Evolutionary conservation across 2,888 invertebrate genomes (phyloP), one percentile per base, ranked within the genome.

Genomic region (Celastrina argiolus): DNA sequence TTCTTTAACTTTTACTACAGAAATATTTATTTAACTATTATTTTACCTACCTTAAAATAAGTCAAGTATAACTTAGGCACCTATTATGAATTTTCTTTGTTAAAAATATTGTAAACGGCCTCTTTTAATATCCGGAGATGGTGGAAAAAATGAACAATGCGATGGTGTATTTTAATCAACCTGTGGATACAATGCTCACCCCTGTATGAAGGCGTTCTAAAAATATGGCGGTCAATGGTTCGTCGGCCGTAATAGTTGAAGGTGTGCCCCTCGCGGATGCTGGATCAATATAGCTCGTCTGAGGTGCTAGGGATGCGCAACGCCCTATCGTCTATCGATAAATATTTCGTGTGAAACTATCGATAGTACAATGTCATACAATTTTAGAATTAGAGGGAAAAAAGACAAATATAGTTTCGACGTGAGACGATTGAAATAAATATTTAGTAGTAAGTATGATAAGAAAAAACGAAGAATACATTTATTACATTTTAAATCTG

Each of bases 281-380:
- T 84, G 85, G 88, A 87, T 88, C 88, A 83, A 88, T 88, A 87
- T 76, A 74, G 78, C 73, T 73, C 83, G 88, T 88, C 88, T 87
- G 81, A 76, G 74, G 69, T 67, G 41, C 64, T 83, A 86, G 86
- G 71, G 86, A 76, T 73, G 86, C 16, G 75, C 69, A 8, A 10
- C 64, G 12, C 18, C 12, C 8, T 3, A 42, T 58, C 58, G 51
- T 42, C 22, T 4, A 51, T 22, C 14, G 2, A 51, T 51, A 16
- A 18, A 45, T 45, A 45, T 42, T 42, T 42, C 2, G 4, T 8
- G 45, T 45, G 45, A 45, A 1, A 12, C 12, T 1, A 36, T 36
- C 36, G 36, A 36, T 36, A 12, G 12, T n/a, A n/a, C n/a, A n/a
- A n/a, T n/a, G n/a, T n/a, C n/a, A n/a, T n/a, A n/a, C n/a, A n/a